Evolutionary conservation across 2,113 vertebrate species (phyloP).

Genomic region (Indicator maculatus): DNA sequence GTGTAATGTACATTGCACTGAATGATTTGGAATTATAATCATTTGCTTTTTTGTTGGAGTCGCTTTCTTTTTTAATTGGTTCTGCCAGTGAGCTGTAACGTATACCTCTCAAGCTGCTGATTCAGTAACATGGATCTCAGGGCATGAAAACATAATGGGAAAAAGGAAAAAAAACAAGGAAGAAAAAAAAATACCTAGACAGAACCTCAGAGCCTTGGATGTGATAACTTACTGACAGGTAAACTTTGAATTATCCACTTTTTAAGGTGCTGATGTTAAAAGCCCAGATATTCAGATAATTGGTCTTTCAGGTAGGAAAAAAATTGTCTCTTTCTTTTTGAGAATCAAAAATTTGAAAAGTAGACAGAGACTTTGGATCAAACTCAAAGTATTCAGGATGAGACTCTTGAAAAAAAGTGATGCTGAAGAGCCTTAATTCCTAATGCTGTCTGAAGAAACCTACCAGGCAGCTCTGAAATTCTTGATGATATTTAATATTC

Average conservation of each 20-base stretch:
- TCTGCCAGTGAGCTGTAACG: conserved; percentile 29
- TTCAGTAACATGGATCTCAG: conserved; percentile 29
- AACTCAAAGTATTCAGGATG: not conserved
- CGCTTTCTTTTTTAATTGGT: conserved; percentile 33
- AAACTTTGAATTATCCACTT: not conserved
- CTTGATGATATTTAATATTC: not conserved
- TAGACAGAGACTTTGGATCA: not conserved
- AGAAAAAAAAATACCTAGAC: not conserved
- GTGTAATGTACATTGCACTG: conserved; percentile 35
- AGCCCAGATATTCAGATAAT: not conserved
- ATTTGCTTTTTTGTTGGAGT: not conserved
- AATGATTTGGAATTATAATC: conserved; percentile 19
- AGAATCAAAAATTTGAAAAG: not conserved
- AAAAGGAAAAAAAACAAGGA: not conserved
- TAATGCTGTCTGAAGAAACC: not conserved
- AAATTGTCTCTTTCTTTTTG: not conserved
- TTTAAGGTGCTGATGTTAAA: not conserved
- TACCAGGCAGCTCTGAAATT: not conserved
- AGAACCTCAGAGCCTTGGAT: not conserved
- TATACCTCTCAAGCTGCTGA: conserved; percentile 49
- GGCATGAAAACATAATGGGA: conserved; percentile 14
- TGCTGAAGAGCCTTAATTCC: not conserved
- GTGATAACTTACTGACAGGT: not conserved
- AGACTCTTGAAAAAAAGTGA: not conserved
- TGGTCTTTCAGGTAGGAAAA: not conserved